phyloP scores from a whole-genome alignment of 2,888 invertebrate genomes.

The Cheilosia variabilis region DNA sequence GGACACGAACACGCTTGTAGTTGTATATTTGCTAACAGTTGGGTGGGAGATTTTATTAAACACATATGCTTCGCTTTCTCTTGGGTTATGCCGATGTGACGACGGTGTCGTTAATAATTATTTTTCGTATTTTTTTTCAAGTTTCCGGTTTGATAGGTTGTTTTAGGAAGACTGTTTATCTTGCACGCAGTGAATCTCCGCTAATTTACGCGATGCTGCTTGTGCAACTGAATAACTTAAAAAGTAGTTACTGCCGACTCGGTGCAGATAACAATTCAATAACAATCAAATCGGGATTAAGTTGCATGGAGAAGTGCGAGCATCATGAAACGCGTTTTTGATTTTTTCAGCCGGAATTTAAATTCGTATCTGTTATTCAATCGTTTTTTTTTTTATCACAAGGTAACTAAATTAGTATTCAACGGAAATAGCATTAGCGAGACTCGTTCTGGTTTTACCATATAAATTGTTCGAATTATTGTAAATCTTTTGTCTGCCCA shows the following conservation, averaged over 20 bases:
- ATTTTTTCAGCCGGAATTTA: not conserved
- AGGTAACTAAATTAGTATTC: slow-evolving; percentile 2
- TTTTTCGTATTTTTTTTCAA: slow-evolving; percentile 10
- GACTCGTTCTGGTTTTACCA: not conserved
- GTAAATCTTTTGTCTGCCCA: not conserved
- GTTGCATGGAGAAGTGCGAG: not conserved
- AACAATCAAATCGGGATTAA: slow-evolving; percentile 5
- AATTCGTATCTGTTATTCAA: slow-evolving; percentile 13
- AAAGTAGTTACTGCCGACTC: slow-evolving; percentile 1
- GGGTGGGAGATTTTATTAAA: slow-evolving; percentile 43
- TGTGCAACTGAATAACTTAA: slow-evolving; percentile 31
- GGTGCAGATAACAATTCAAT: slow-evolving; percentile 1
- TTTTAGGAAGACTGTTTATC: slow-evolving; percentile 3
- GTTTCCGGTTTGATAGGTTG: slow-evolving; percentile 40
- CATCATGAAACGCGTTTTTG: slow-evolving; percentile 11
- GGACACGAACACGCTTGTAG: slow-evolving; percentile 57
- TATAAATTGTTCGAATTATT: not conserved
- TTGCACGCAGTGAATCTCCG: slow-evolving; percentile 17
- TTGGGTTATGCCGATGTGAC: slow-evolving; percentile 16
- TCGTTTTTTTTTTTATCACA: not conserved
- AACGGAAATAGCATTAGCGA: slow-evolving; percentile 1
- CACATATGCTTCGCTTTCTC: slow-evolving; percentile 57
- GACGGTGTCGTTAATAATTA: slow-evolving; percentile 7
- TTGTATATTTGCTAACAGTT: slow-evolving; percentile 18
- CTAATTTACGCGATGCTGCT: slow-evolving; percentile 24